A percentile compares a stretch with the other conserved stretches of the same genome.
Evolutionary conservation across 1,140 invertebrate genomes (phyloP).

Genomic region (Lasioglossum albipes): DNA sequence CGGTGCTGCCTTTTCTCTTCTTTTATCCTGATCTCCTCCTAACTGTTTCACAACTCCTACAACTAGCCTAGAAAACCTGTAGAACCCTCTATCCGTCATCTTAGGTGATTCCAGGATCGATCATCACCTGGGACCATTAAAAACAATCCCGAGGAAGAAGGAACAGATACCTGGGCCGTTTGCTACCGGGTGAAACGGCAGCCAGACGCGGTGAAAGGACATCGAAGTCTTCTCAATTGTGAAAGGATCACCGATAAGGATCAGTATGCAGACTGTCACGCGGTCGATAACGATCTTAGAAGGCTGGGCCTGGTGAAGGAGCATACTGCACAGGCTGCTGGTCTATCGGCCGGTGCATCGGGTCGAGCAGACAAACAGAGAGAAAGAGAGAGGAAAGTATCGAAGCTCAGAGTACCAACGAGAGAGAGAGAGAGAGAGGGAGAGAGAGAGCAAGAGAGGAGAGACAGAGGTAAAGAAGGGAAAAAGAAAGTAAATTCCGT

Average conservation of each 20-base stretch:
- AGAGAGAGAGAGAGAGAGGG: too few relatives aligned
- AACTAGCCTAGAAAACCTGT: too few relatives aligned
- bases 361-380: too few relatives aligned
- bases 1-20: neutral
- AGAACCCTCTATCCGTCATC: too few relatives aligned
- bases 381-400: neutral
- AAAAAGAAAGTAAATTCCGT: conserved; percentile 22
- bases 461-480: conserved; percentile 13
- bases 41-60: too few relatives aligned
- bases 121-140: too few relatives aligned
- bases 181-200: conserved; percentile 1
- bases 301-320: neutral
- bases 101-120: too few relatives aligned
- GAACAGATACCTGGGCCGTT: too few relatives aligned
- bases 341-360: neutral
- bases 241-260: conserved; percentile 27
- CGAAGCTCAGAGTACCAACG: too few relatives aligned
- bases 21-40: too few relatives aligned
- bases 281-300: conserved; percentile 1
- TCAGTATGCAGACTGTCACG: conserved; percentile 20
- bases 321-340: neutral
- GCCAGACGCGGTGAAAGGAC: too few relatives aligned
- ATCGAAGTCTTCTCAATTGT: neutral
- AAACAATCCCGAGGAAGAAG: too few relatives aligned
- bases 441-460: neutral